Evolutionary conservation across 2,113 vertebrate species (phyloP).

Genomic region (Zosterops japonicus): DNA sequence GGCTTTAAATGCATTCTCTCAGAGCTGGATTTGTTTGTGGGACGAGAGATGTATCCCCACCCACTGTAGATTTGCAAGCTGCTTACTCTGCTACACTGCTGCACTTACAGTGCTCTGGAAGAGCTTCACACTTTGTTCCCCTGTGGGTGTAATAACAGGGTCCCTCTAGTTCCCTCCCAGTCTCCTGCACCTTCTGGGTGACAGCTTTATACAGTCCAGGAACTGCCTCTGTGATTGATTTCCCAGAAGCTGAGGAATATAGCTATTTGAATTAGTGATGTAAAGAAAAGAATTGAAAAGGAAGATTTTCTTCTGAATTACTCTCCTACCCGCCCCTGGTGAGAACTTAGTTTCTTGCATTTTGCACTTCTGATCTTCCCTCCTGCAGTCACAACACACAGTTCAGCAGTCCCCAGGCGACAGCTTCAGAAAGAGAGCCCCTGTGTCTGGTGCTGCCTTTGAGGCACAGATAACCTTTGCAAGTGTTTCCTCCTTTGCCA

Average conservation of each 20-base stretch:
- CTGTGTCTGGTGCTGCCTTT: neutral
- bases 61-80: neutral
- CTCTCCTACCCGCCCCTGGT: neutral
- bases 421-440: neutral
- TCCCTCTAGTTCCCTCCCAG: neutral
- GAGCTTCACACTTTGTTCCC: neutral
- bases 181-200: neutral
- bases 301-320: neutral
- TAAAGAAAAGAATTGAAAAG: neutral
- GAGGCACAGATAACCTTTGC: slow-evolving; percentile 33
- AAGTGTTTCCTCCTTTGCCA: neutral
- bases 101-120: neutral
- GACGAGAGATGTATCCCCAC: neutral
- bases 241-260: neutral
- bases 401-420: neutral
- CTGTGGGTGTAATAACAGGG: slow-evolving; percentile 21
- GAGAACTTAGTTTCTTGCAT: neutral
- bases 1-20: neutral
- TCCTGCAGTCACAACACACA: neutral
- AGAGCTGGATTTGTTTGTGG: fast-evolving
- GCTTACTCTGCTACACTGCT: neutral
- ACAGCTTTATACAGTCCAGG: neutral
- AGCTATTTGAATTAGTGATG: neutral
- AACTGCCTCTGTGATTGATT: neutral
- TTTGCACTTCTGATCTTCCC: neutral